These are phyloP conservation scores for Aspidiotus rigidus DNA, from an alignment of 2,888 invertebrate species.

Conservation along the genomic window DNA sequence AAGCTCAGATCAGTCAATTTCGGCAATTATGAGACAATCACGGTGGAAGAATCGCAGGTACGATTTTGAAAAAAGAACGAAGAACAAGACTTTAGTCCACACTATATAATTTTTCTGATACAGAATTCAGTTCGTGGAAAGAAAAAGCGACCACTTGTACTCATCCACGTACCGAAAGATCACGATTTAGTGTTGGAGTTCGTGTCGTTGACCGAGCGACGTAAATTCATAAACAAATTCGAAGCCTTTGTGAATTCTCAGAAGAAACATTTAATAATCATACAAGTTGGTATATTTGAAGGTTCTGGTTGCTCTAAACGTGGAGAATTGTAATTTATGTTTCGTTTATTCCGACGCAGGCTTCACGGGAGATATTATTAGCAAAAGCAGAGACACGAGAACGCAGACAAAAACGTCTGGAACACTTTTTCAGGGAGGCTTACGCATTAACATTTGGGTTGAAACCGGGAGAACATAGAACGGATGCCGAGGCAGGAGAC, in stretches of 20 bases:
- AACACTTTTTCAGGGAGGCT: slow-evolving; percentile 91
- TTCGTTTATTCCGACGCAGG: slow-evolving; percentile 46
- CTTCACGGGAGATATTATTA: slow-evolving; percentile 69
- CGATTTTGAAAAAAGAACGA: no score
- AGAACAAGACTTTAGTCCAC: no score
- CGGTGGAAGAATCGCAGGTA: slow-evolving; percentile 83
- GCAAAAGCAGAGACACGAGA: slow-evolving; percentile 89
- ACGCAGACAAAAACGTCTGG: slow-evolving; percentile 79
- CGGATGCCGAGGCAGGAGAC: slow-evolving; percentile 41
- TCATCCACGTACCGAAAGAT: slow-evolving; percentile 73
- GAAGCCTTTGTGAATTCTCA: slow-evolving; percentile 74
- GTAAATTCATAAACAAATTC: slow-evolving; percentile 78
- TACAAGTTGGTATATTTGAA: slow-evolving; percentile 46
- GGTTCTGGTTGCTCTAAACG: no score
- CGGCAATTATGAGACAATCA: slow-evolving; percentile 62
- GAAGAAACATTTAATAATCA: slow-evolving; percentile 67
- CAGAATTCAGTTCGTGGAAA: slow-evolving; percentile 45
- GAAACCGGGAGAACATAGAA: slow-evolving; percentile 71
- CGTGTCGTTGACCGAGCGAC: slow-evolving; percentile 65
- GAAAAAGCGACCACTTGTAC: slow-evolving; percentile 69
- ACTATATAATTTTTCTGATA: no score
- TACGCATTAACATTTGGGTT: slow-evolving; percentile 87
- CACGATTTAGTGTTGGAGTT: slow-evolving; percentile 89
- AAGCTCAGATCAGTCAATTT: slow-evolving; percentile 74
- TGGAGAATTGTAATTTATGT: no score